Percentiles rank a stretch among this genome's conserved stretches.
Evolutionary conservation across 2,797 vertebrate species (phyloP).

Genomic region (Vireo griseus): DNA sequence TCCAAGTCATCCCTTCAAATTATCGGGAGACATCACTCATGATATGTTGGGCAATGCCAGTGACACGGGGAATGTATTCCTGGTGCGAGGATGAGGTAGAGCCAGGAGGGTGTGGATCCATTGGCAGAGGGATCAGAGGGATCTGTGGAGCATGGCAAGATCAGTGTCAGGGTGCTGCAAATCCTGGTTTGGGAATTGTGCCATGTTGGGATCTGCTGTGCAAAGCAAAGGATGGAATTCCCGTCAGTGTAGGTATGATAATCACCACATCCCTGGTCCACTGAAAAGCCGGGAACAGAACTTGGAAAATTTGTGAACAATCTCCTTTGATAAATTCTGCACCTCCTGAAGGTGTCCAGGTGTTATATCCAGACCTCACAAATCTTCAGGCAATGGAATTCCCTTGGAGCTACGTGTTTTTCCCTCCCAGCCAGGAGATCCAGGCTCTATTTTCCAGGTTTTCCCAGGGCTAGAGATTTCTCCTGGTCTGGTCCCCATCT

Average conservation of each 20-base stretch:
- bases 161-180: background rate
- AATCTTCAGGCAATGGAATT: background rate
- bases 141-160: background rate
- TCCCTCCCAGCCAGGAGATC: background rate
- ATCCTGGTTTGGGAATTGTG: background rate
- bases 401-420: rapidly evolving
- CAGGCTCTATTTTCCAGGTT: background rate
- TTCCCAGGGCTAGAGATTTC: background rate
- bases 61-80: background rate
- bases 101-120: background rate
- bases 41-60: rapidly evolving
- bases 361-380: background rate
- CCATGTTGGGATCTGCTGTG: rapidly evolving
- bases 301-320: background rate
- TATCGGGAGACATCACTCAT: rapidly evolving
- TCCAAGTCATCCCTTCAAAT: background rate
- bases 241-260: background rate
- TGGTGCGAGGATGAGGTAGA: background rate
- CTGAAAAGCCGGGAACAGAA: background rate
- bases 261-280: rapidly evolving
- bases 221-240: background rate
- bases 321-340: background rate
- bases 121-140: background rate
- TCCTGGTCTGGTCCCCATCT: background rate
- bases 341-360: rapidly evolving